These are phyloP conservation scores for Lycaena phlaeas DNA, from an alignment of 2,888 invertebrate genomes.

Conservation along the genomic window DNA sequence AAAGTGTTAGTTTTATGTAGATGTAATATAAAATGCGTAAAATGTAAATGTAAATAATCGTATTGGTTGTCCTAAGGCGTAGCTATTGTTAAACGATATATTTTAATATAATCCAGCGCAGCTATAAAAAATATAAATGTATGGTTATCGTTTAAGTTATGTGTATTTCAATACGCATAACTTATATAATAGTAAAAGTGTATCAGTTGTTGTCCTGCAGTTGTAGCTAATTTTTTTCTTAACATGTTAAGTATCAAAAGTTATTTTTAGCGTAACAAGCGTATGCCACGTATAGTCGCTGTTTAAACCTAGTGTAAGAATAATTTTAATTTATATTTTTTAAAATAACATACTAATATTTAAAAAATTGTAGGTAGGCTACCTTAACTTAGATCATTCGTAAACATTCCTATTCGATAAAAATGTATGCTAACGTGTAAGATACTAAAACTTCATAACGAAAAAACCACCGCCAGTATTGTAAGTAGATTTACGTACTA, in stretches of 20 bases:
- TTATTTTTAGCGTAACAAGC: too few relatives aligned
- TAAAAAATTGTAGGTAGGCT: too few relatives aligned
- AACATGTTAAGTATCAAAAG: too few relatives aligned
- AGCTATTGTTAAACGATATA: too few relatives aligned
- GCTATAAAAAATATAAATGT: too few relatives aligned
- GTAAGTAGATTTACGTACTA: constrained; percentile 7
- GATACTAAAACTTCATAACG: constrained; percentile 4
- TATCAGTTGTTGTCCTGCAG: constrained; percentile 27
- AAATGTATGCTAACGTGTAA: neutral
- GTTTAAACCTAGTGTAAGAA: too few relatives aligned
- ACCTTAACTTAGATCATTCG: constrained; percentile 10
- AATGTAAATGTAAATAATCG: neutral
- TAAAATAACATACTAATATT: too few relatives aligned
- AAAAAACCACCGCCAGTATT: constrained; percentile 9
- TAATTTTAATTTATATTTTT: too few relatives aligned
- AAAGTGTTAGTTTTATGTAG: constrained; percentile 20
- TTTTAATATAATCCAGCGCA: neutral
- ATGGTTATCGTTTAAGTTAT: too few relatives aligned
- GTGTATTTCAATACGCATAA: too few relatives aligned
- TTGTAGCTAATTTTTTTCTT: constrained; percentile 25
- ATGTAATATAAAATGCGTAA: neutral
- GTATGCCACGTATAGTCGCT: too few relatives aligned
- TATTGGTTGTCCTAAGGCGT: neutral
- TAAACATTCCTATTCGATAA: constrained; percentile 19
- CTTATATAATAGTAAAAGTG: neutral